Evolutionary conservation across 2,113 vertebrate species (phyloP), one percentile per base, ranked within the genome.

Genomic region (Ibidorhyncha struthersii): DNA sequence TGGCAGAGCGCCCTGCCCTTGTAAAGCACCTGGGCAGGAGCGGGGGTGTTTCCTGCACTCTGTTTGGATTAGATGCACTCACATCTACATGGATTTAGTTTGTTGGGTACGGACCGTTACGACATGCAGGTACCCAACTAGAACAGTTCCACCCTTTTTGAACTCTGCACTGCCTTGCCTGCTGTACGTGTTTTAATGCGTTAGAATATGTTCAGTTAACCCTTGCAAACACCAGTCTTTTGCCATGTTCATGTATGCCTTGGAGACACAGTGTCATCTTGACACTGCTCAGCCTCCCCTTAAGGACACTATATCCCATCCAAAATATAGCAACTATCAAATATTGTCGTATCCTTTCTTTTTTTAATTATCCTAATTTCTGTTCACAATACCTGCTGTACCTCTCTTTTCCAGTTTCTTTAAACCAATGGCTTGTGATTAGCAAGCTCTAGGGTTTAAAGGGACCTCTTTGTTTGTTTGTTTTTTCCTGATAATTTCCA

Each of bases 401-500:
- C 6, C 8, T 72, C 47, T 71, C 6, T 53, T 87, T 95, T 87
- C 50, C 66, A 71, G 12, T 15, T 92, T 71, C 29, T 61, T 82
- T 63, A 71, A 82, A 52, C 10, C 38, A 90, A 67, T 53, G 15
- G 3, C 9, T 76, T 77, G 21, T 71, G 55, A 74, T 82, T 66
- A 93, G 13, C 62, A 71, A 78, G 6, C 66, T 52, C 23, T 40
- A 58, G 22, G 36, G 17, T 30, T 92, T 84, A 86, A 90, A 38
- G 40, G 8, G 29, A 74, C 12, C 11, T 69, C 70, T 94, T 47
- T 82, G 56, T 91, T 96, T 96, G 74, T 88, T 94, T 95, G 84
- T 50, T 72, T 78, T 86, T 90, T 93, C 58, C 32, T 90, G 67
- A 94, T 89, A 61, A 92, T 52, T 90, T 96, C 93, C 92, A 96